Base-by-base conservation (phyloP, 1,140 invertebrate species). In the Oscheius sp. region DNA sequence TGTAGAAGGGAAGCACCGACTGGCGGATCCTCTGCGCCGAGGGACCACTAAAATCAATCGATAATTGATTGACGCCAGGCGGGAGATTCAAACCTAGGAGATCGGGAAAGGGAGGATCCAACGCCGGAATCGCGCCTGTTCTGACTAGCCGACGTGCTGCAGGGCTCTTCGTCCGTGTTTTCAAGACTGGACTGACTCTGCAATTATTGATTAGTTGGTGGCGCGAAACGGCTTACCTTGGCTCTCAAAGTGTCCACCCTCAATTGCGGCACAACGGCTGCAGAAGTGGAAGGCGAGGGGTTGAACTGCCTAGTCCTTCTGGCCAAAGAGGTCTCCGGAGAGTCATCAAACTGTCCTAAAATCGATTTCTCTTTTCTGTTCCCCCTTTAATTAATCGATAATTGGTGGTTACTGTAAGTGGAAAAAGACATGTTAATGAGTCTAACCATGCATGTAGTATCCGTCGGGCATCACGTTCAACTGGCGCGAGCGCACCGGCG, bases 31-130 rank as follows among this genome's bases (percentile, higher is more conserved):
- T 3, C 20, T 58, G 62, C 18, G 71, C 34, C 26, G 42, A 65
- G 4, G 71, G 71, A 31, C 62, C 71, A 61, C 71, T 66, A 38
- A 59, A 59, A n/a, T n/a, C n/a, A n/a, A n/a, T n/a, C n/a, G n/a
- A 66, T 15, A 29, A 42, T 42, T 64, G 35, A 35, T 13, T 23
- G 13, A 59, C 13, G 13, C 29, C 13, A 31, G 23, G 13, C 20
- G 13, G 55, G 29, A 59, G 13, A 59, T 23, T 59, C 55, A 13
- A 28, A 64, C 62, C 62, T 72, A 20, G 69, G 69, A 3, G 59
- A 64, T 32, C 71, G 13, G 3, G 71, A 73, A 29, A 73, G 64
- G 32, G 32, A 42, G 32, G 71, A 73, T 35, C 71, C 71, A 7
- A 73, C 42, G 23, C 71, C 71, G 23, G 71, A 73, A 52, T 73